A percentile compares a stretch with the other conserved stretches of the same genome.
phyloP scores from a whole-genome alignment of 2,797 vertebrate genomes.

The Epinephelus awoara region DNA sequence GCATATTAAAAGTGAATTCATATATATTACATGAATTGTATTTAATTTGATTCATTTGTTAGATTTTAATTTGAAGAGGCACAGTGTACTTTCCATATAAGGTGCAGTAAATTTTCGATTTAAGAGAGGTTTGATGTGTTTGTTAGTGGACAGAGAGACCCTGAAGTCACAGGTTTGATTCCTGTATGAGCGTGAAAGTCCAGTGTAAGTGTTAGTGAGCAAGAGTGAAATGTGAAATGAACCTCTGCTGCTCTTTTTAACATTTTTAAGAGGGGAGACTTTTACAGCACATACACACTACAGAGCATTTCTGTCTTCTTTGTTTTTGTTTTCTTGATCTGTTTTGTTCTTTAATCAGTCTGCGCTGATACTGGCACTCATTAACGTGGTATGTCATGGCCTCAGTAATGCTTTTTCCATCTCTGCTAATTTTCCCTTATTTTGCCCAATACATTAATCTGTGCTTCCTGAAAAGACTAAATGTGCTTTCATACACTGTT shows the following conservation, averaged over 20 bases:
- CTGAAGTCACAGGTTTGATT: not conserved
- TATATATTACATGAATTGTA: not conserved
- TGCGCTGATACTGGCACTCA: constrained; percentile 2
- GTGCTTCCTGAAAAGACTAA: constrained; percentile 28
- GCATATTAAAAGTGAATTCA: not conserved
- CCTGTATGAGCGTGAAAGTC: not conserved
- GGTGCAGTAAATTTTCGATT: not conserved
- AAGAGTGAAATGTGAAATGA: not conserved
- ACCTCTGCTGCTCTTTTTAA: not conserved
- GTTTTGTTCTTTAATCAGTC: constrained; percentile 18
- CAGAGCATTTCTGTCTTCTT: not conserved
- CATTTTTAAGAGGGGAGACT: not conserved
- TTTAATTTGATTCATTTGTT: not conserved
- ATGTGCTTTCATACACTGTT: constrained; percentile 24
- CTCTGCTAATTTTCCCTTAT: constrained; percentile 26
- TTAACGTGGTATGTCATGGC: constrained; percentile 10
- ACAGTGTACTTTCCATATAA: not conserved
- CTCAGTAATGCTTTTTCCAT: constrained; percentile 28
- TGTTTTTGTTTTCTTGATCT: not conserved
- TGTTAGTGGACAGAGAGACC: not conserved
- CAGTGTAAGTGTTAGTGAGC: not conserved
- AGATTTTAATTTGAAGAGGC: not conserved
- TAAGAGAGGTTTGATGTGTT: not conserved
- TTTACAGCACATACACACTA: not conserved
- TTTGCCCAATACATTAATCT: constrained; percentile 32